phyloP scores from a whole-genome alignment of 2,888 invertebrate genomes.

The Euspilapteryx auroguttella region DNA sequence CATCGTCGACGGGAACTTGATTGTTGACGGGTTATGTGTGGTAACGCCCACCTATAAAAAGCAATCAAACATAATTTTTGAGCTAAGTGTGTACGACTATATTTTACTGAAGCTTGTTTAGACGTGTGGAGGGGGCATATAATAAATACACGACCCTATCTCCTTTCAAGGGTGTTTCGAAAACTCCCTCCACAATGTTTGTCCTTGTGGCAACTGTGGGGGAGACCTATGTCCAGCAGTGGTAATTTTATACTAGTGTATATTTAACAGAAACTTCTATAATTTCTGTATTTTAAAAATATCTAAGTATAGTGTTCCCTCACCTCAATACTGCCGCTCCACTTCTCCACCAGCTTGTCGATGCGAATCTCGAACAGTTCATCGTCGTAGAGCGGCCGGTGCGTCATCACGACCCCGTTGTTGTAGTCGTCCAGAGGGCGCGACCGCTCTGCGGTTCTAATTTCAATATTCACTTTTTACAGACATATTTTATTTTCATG shows the following conservation, averaged over 20 bases:
- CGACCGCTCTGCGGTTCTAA: constrained; percentile 80
- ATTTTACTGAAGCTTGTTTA: no score
- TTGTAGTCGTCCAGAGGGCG: constrained; percentile 93
- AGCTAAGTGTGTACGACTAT: not conserved
- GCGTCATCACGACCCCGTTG: constrained; percentile 95
- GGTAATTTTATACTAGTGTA: no score
- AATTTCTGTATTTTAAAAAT: no score
- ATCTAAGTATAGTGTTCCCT: no score
- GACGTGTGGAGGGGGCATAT: no score
- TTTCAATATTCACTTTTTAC: constrained; percentile 2
- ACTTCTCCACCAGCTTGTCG: constrained; percentile 90
- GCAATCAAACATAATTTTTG: constrained; percentile 2
- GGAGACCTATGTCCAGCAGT: no score
- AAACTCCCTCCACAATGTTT: no score
- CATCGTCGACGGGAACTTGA: constrained; percentile 96
- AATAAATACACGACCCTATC: no score
- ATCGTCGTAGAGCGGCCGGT: constrained; percentile 81
- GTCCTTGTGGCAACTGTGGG: no score
- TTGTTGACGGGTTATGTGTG: constrained; percentile 85
- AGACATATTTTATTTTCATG: no score
- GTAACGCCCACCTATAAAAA: constrained; percentile 83
- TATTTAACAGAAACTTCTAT: no score
- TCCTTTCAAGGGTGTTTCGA: no score
- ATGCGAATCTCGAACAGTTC: constrained; percentile 95
- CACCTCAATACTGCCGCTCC: constrained; percentile 91